phyloP scores from a whole-genome alignment of 2,888 invertebrate species.

The Amphimallon solstitiale region DNA sequence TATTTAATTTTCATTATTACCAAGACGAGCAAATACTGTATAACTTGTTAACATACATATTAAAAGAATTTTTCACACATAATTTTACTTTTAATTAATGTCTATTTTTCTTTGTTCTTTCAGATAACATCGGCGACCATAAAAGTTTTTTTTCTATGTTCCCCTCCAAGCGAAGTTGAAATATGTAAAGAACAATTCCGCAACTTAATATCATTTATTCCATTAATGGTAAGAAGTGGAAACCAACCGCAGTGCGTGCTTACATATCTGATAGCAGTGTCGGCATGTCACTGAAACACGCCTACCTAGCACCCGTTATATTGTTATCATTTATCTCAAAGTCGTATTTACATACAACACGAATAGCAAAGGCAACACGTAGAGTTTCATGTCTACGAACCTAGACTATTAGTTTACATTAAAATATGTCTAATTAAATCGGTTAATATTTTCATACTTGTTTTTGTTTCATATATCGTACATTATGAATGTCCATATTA shows the following conservation, averaged over 20 bases:
- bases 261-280: conserved; percentile 48
- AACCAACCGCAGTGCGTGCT: conserved; percentile 46
- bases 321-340: conserved; percentile 47
- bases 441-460: not conserved
- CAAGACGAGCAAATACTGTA: no score
- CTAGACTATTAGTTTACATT: conserved; percentile 9
- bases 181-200: conserved; percentile 4
- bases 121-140: conserved; percentile 19
- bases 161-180: not conserved
- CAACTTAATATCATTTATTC: conserved; percentile 18
- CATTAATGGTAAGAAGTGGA: conserved; percentile 32
- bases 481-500: no score
- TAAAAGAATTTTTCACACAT: no score
- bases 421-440: conserved; percentile 21
- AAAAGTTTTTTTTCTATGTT: conserved; percentile 5
- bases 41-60: no score
- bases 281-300: conserved; percentile 50
- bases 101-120: conserved; percentile 23
- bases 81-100: not conserved
- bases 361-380: conserved; percentile 36
- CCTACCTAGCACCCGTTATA: conserved; percentile 47
- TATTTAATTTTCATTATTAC: no score
- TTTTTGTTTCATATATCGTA: no score
- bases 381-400: conserved; percentile 12
- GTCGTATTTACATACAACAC: conserved; percentile 45